A percentile compares a stretch with the other conserved stretches of the same genome.
phyloP scores from a whole-genome alignment of 2,888 invertebrate genomes.

The Oxytorus armatus region DNA sequence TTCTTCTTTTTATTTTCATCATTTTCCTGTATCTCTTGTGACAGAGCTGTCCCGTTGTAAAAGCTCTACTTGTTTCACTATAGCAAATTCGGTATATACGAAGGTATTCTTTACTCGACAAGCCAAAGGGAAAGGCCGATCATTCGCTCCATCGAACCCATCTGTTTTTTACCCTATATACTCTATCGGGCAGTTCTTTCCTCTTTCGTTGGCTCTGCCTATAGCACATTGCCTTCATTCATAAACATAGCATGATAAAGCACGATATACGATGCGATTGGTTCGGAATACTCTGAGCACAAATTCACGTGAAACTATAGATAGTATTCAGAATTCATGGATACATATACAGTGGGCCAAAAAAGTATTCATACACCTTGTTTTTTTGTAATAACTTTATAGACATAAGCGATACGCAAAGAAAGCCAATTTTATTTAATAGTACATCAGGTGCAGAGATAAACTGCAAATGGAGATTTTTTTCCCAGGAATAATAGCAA shows the following conservation, averaged over 20 bases:
- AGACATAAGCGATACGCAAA: no score
- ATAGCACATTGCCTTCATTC: slow-evolving; percentile 34
- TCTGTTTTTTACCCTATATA: slow-evolving; percentile 4
- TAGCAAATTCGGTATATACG: slow-evolving; percentile 18
- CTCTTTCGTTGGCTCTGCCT: slow-evolving; percentile 6
- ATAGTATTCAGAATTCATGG: neutral
- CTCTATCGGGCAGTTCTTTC: neutral
- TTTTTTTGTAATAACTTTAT: no score
- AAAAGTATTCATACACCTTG: no score
- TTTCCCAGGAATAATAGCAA: no score
- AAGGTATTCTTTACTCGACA: slow-evolving; percentile 22
- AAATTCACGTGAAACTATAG: slow-evolving; percentile 7
- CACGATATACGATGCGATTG: slow-evolving; percentile 6
- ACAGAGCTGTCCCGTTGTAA: neutral
- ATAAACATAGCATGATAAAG: slow-evolving; percentile 49
- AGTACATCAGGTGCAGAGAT: no score
- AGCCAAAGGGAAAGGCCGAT: slow-evolving; percentile 8
- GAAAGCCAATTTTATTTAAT: no score
- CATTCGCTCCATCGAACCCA: slow-evolving; percentile 41
- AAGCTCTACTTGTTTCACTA: neutral
- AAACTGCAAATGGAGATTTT: no score
- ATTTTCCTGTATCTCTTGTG: neutral
- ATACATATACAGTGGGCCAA: no score
- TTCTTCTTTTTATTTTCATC: no score
- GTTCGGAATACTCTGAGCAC: slow-evolving; percentile 21